Percentiles rank a stretch among this genome's conserved stretches.
These are phyloP conservation scores for Myrmecobius fasciatus DNA, from an alignment of 2,113 vertebrate species.

Conservation along the genomic window DNA sequence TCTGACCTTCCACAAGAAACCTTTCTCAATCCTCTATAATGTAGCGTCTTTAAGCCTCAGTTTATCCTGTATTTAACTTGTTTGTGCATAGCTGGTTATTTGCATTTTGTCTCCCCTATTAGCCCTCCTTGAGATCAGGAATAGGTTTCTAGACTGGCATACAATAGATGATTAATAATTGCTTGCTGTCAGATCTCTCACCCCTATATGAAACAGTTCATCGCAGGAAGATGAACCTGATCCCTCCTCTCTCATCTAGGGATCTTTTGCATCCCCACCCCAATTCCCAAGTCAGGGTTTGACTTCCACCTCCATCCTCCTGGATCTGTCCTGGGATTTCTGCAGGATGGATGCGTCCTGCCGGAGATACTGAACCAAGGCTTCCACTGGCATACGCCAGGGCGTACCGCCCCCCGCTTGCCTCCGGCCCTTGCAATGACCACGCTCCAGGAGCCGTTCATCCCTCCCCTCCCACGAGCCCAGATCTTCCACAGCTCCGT, in stretches of 20 bases:
- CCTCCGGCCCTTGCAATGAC: constrained; percentile 55
- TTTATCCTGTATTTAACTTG: neutral
- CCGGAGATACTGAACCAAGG: too few species aligned
- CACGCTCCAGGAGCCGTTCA: constrained; percentile 41
- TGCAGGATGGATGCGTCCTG: neutral
- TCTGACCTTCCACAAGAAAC: neutral
- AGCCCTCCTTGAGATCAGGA: neutral
- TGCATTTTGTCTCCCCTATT: neutral
- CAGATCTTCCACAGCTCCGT: constrained; percentile 24
- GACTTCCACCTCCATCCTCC: constrained; percentile 50
- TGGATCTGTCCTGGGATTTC: neutral
- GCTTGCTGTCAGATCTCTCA: neutral
- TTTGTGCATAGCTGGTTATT: neutral
- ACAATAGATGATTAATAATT: neutral
- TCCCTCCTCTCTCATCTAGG: neutral
- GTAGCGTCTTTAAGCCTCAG: too few species aligned
- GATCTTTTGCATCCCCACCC: neutral
- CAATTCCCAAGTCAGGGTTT: constrained; percentile 55
- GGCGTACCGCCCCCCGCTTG: constrained; percentile 56
- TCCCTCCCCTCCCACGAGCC: constrained; percentile 55
- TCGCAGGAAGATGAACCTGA: neutral
- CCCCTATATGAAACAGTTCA: constrained; percentile 51
- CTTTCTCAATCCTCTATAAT: neutral
- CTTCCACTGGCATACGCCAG: neutral
- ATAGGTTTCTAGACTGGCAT: neutral